Percentiles rank a stretch among this genome's conserved stretches.
phyloP scores from a whole-genome alignment of 2,113 vertebrate genomes.

The Xiphophorus maculatus region DNA sequence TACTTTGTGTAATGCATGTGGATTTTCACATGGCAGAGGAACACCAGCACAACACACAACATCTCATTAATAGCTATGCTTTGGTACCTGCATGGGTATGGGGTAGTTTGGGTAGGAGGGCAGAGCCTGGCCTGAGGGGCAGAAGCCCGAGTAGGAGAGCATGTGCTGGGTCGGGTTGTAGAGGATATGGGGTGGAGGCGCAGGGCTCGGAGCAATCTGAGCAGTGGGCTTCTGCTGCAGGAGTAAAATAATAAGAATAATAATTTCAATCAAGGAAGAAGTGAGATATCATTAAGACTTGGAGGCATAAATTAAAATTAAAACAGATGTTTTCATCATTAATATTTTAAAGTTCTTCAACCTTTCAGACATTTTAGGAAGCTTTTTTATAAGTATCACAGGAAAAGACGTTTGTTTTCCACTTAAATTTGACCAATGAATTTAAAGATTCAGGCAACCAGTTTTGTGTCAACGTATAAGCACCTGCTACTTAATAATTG shows the following conservation, averaged over 20 bases:
- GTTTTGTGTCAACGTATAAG: too few species aligned
- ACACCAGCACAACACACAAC: neutral
- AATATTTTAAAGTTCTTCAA: too few species aligned
- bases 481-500: too few species aligned
- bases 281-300: too few species aligned
- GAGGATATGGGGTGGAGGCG: conserved; percentile 86
- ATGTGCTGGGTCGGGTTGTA: conserved; percentile 92
- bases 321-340: too few species aligned
- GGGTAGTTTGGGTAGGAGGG: conserved; percentile 88
- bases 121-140: conserved; percentile 77
- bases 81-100: conserved; percentile 85
- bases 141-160: conserved; percentile 86
- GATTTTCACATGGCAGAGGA: neutral
- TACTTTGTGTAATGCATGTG: neutral
- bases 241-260: neutral
- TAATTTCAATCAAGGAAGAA: neutral
- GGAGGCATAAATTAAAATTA: too few species aligned
- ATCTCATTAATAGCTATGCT: neutral
- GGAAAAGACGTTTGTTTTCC: too few species aligned
- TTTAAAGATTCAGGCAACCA: too few species aligned
- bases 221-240: conserved; percentile 81
- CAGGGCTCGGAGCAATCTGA: conserved; percentile 76
- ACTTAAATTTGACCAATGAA: too few species aligned
- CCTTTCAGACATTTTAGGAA: too few species aligned
- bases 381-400: too few species aligned